Percentiles rank a stretch among this genome's conserved stretches.
Conservation (phyloP, 2,888 invertebrate genomes). For the Agonopterix subpropinquella region DNA sequence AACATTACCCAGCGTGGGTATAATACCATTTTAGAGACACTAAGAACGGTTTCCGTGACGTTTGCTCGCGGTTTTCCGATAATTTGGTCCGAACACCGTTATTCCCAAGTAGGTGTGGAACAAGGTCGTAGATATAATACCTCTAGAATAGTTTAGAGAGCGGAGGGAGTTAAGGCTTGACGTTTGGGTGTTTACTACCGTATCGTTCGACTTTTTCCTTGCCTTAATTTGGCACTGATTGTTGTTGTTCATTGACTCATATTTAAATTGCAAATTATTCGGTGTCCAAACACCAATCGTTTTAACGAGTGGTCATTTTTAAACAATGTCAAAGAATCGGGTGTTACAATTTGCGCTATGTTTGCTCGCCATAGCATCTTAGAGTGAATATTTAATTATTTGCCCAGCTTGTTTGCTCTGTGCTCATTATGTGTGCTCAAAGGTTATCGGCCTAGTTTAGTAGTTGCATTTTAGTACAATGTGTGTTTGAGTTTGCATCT, state of each 20-base stretch:
- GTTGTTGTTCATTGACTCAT: too few relatives aligned
- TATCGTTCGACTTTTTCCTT: too few relatives aligned
- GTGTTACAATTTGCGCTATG: too few relatives aligned
- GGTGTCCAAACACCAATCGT: too few relatives aligned
- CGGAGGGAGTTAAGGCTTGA: not conserved
- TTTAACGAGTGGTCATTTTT: too few relatives aligned
- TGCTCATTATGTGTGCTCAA: slow-evolving; percentile 36
- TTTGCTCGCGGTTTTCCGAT: slow-evolving; percentile 50
- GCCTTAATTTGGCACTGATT: too few relatives aligned
- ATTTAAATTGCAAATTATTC: too few relatives aligned
- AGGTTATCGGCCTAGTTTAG: slow-evolving; percentile 64
- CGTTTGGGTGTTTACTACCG: too few relatives aligned
- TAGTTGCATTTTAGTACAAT: slow-evolving; percentile 25
- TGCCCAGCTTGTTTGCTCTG: slow-evolving; percentile 39
- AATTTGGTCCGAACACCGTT: slow-evolving; percentile 58
- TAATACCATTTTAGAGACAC: slow-evolving; percentile 40
- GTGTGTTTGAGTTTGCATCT: slow-evolving; percentile 16
- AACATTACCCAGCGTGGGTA: slow-evolving; percentile 37
- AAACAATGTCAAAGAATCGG: too few relatives aligned
- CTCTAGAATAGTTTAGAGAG: not conserved
- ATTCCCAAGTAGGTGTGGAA: slow-evolving; percentile 40
- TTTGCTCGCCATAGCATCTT: too few relatives aligned
- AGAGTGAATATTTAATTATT: slow-evolving; percentile 1
- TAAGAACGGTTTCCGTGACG: slow-evolving; percentile 44
- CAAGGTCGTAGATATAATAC: slow-evolving; percentile 9